These are phyloP conservation scores for Alcedo atthis DNA, from an alignment of 2,797 vertebrate species.

Conservation along the genomic window DNA sequence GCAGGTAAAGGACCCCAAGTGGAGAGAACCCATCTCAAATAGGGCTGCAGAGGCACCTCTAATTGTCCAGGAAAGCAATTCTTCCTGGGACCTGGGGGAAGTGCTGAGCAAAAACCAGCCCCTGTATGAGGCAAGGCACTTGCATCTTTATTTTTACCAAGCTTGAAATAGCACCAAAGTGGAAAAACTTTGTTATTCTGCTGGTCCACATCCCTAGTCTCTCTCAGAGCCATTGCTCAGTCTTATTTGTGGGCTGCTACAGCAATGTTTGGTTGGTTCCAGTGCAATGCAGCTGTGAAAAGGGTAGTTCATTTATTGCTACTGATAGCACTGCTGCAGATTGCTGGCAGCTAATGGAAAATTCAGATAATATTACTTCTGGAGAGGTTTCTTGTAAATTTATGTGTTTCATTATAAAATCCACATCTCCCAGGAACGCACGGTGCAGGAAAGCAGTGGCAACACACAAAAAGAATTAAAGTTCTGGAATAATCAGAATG, in stretches of 20 bases:
- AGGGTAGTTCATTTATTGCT: neutral
- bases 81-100: neutral
- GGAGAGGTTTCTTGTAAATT: neutral
- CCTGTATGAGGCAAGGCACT: neutral
- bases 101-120: neutral
- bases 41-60: accelerated
- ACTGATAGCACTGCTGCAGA: neutral
- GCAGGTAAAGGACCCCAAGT: neutral
- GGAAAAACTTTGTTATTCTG: neutral
- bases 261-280: neutral
- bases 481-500: conserved; percentile 7
- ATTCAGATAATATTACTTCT: neutral
- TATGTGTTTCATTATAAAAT: neutral
- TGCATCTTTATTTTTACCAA: neutral
- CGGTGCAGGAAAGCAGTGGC: neutral
- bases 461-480: neutral
- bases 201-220: neutral
- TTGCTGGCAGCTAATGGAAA: neutral
- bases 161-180: neutral
- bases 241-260: neutral
- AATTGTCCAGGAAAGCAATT: neutral
- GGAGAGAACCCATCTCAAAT: neutral
- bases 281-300: neutral
- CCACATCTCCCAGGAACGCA: neutral
- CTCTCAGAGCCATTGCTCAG: neutral